phyloP scores from a whole-genome alignment of 1,140 invertebrate genomes.

The Vollenhovia emeryi region DNA sequence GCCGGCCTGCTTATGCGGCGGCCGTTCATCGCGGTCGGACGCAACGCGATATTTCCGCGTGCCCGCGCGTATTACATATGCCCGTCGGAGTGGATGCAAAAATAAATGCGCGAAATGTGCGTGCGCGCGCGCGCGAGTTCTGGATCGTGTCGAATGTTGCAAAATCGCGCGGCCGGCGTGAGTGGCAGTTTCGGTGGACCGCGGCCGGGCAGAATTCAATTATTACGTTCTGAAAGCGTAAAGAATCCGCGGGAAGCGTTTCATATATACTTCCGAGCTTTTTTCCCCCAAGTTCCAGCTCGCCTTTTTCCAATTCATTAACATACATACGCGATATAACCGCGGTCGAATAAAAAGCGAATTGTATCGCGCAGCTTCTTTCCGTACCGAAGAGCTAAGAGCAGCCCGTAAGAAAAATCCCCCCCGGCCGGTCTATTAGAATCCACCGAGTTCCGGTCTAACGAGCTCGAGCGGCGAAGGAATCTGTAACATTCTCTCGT shows the following conservation, averaged over 20 bases:
- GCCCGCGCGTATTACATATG: neutral
- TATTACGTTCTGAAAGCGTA: slow-evolving; percentile 12
- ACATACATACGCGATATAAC: slow-evolving; percentile 6
- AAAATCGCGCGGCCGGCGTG: slow-evolving; percentile 46
- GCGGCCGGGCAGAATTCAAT: slow-evolving; percentile 30
- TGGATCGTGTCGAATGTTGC: slow-evolving; percentile 25
- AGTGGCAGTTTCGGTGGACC: slow-evolving; percentile 35
- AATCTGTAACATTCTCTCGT: slow-evolving; percentile 46
- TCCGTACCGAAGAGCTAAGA: neutral
- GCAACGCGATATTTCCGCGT: slow-evolving; percentile 29
- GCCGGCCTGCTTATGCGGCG: slow-evolving; percentile 23
- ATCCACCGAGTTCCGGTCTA: slow-evolving; percentile 23
- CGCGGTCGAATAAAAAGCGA: neutral
- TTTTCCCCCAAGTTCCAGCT: too few relatives aligned
- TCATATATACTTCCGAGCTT: neutral
- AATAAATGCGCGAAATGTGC: slow-evolving; percentile 46
- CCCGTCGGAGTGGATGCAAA: neutral
- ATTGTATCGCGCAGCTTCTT: neutral
- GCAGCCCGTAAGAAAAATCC: slow-evolving; percentile 51
- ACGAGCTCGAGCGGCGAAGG: slow-evolving; percentile 29
- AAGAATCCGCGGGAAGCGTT: neutral
- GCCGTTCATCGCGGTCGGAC: slow-evolving; percentile 40
- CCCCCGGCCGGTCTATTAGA: slow-evolving; percentile 27
- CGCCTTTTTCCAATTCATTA: neutral
- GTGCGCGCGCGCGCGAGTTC: slow-evolving; percentile 35